Conservation (phyloP, 2,888 invertebrate species). For the Tineola bisselliella region DNA sequence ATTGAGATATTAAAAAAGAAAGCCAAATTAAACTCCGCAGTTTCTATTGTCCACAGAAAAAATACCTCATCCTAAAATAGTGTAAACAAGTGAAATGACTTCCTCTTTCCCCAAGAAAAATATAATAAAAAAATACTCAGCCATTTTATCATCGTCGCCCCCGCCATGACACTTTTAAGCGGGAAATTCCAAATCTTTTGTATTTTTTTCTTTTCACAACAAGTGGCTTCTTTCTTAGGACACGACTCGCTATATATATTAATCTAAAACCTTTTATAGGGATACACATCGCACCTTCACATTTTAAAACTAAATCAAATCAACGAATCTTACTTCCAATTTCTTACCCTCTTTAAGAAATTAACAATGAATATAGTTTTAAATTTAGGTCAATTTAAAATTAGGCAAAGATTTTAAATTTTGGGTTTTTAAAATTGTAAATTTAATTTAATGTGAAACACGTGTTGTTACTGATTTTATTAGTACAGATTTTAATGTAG, state of each 20-base stretch:
- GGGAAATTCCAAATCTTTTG: constrained; percentile 33
- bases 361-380: background rate
- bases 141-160: constrained; percentile 18
- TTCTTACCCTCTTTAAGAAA: background rate
- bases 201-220: constrained; percentile 30
- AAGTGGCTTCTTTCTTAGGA: constrained; percentile 26
- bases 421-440: background rate
- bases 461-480: constrained; percentile 3
- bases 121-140: constrained; percentile 15
- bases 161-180: constrained; percentile 43
- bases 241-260: constrained; percentile 32
- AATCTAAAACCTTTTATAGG: constrained; percentile 28
- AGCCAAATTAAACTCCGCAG: background rate
- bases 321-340: background rate
- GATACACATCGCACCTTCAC: constrained; percentile 40
- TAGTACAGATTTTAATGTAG: constrained; percentile 10
- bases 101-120: background rate
- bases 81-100: constrained; percentile 4
- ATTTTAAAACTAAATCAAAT: background rate
- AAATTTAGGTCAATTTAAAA: background rate
- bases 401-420: background rate
- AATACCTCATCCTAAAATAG: background rate
- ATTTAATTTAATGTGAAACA: background rate
- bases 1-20: background rate
- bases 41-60: background rate